Evolutionary conservation across 2,797 vertebrate genomes (phyloP).

Genomic region (Enteromius treurensis): DNA sequence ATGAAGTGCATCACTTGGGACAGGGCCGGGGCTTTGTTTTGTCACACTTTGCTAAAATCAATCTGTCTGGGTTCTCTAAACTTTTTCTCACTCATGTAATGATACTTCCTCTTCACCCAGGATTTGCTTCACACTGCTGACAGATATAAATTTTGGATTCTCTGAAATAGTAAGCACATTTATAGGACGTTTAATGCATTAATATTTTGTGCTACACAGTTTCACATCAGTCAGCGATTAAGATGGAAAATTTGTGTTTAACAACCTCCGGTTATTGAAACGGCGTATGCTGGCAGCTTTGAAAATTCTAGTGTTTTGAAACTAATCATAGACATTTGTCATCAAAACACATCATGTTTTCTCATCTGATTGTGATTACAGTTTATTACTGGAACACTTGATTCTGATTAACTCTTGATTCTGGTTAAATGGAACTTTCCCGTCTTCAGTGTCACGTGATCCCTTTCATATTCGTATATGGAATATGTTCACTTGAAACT

Average conservation of each 20-base stretch:
- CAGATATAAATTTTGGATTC: slow-evolving; percentile 8
- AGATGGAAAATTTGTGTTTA: not conserved
- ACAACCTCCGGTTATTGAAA: not conserved
- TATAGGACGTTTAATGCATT: slow-evolving; percentile 12
- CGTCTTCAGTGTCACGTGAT: not conserved
- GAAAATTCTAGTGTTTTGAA: not conserved
- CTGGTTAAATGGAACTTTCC: not conserved
- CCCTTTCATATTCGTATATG: not conserved
- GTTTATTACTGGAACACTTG: not conserved
- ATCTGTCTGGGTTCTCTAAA: not conserved
- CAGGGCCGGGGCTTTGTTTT: not conserved
- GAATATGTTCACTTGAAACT: not conserved
- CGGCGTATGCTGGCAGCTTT: not conserved
- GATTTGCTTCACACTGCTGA: slow-evolving; percentile 21
- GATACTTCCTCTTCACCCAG: not conserved
- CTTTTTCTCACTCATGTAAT: too few species aligned
- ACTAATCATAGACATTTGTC: not conserved
- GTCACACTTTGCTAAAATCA: not conserved
- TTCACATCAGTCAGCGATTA: not conserved
- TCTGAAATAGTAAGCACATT: slow-evolving; percentile 18
- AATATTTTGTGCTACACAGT: slow-evolving; percentile 17
- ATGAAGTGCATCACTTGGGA: not conserved
- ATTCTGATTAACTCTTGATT: not conserved
- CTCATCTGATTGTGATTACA: not conserved
- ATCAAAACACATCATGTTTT: not conserved